Percentiles rank a stretch among this genome's conserved stretches.
phyloP scores from a whole-genome alignment of 1,140 invertebrate species.

The Planococcus citri region DNA sequence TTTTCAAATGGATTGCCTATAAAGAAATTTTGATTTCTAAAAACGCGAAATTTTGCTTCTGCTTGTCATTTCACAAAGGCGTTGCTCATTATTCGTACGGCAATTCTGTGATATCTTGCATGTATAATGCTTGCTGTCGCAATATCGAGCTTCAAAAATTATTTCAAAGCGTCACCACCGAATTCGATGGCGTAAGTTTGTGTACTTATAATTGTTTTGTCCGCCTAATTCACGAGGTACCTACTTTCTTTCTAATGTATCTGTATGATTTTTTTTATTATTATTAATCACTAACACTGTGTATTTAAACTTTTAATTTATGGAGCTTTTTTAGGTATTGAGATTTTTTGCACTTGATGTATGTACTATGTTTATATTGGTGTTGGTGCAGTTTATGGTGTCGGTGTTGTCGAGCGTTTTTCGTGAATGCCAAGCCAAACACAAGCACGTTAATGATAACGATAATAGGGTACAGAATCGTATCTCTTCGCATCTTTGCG shows the following conservation, averaged over 20 bases:
- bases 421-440: conserved; percentile 9
- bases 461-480: not conserved
- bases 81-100: conserved; percentile 12
- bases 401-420: conserved; percentile 1
- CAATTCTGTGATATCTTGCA: conserved; percentile 1
- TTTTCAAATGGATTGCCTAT: not conserved
- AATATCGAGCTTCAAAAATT: not conserved
- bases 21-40: conserved; percentile 11
- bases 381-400: conserved; percentile 14
- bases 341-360: not conserved
- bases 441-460: conserved; percentile 11
- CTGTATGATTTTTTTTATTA: too few relatives aligned
- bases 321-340: not conserved
- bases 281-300: too few relatives aligned
- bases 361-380: not conserved
- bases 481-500: not conserved
- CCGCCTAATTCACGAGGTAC: too few relatives aligned
- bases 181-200: not conserved
- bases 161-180: not conserved
- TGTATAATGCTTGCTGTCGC: conserved; percentile 9
- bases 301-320: too few relatives aligned
- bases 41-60: conserved; percentile 4
- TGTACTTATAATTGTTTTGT: too few relatives aligned
- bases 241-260: too few relatives aligned
- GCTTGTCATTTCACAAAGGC: conserved; percentile 16